These are phyloP conservation scores for Trachelus iudaicus DNA, from an alignment of 2,888 invertebrate genomes.

Conservation along the genomic window DNA sequence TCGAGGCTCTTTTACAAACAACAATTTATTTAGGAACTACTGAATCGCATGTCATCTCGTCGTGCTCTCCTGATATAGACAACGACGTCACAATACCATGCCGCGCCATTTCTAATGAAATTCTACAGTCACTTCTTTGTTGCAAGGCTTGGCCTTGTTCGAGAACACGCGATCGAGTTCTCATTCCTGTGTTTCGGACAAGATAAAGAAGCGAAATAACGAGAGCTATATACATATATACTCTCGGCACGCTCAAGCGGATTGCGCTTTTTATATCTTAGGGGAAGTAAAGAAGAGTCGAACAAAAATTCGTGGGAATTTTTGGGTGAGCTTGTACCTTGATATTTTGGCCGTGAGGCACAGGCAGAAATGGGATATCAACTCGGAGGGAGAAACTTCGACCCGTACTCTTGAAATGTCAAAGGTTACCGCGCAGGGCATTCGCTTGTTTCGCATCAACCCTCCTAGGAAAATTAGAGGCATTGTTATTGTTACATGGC, in stretches of 20 bases:
- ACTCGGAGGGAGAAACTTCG: slow-evolving; percentile 37
- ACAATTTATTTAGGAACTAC: background rate
- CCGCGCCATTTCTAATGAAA: background rate
- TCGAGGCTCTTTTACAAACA: background rate
- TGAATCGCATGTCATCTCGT: background rate
- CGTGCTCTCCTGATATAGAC: background rate
- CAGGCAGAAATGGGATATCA: slow-evolving; percentile 5
- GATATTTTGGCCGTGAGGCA: background rate
- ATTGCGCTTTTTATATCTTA: background rate
- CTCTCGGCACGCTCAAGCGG: background rate
- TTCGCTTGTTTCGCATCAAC: slow-evolving; percentile 29
- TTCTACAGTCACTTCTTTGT: background rate
- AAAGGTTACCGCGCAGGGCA: slow-evolving; percentile 58
- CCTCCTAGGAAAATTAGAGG: slow-evolving; percentile 16
- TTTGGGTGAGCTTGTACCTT: background rate
- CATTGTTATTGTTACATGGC: slow-evolving; percentile 29
- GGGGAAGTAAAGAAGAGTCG: background rate
- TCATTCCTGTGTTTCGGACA: background rate
- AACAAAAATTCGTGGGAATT: background rate
- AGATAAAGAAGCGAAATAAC: background rate
- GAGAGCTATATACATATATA: background rate
- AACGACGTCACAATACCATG: background rate
- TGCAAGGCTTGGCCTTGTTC: background rate
- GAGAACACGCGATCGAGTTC: background rate
- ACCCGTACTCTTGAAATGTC: slow-evolving; percentile 56